Evolutionary conservation across 2,888 invertebrate genomes (phyloP).

Genomic region (Scaptomyza tumidula): DNA sequence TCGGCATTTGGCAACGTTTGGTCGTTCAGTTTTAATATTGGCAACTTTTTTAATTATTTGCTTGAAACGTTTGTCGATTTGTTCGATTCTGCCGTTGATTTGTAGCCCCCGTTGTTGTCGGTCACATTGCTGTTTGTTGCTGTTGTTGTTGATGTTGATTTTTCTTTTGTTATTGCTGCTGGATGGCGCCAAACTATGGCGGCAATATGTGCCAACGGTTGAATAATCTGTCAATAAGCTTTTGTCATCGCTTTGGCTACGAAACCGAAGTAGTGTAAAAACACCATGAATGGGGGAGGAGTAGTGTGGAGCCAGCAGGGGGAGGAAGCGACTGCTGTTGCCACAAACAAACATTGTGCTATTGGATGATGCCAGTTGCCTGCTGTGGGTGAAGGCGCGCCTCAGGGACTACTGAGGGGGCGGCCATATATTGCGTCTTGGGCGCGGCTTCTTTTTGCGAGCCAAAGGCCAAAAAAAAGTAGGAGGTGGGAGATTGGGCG

Average conservation of each 20-base stretch:
- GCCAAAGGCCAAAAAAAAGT: constrained; percentile 48
- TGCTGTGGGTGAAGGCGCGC: constrained; percentile 25
- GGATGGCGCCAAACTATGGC: constrained; percentile 74
- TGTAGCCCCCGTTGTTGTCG: constrained; percentile 47
- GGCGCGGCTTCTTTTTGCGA: constrained; percentile 64
- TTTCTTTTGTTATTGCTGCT: constrained; percentile 41
- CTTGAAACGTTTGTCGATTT: constrained; percentile 75
- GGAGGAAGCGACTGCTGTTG: constrained; percentile 39
- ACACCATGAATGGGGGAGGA: constrained; percentile 5
- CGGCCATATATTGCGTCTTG: constrained; percentile 74
- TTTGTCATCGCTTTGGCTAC: constrained; percentile 73
- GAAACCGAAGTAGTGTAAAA: constrained; percentile 26
- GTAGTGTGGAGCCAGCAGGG: constrained; percentile 1
- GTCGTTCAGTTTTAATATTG: constrained; percentile 81
- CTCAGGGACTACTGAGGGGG: not conserved
- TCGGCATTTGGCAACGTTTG: constrained; percentile 52
- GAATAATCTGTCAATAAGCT: constrained; percentile 81
- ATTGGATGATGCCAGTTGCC: constrained; percentile 65
- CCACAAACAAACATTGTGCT: constrained; percentile 79
- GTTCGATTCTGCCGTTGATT: constrained; percentile 71
- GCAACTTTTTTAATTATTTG: constrained; percentile 84
- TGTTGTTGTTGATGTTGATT: constrained; percentile 31
- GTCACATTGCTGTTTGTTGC: constrained; percentile 28
- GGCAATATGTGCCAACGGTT: constrained; percentile 80
- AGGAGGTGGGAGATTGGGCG: not conserved